A percentile compares a stretch with the other conserved stretches of the same genome.
Evolutionary conservation across 2,113 vertebrate genomes (phyloP).

Genomic region (Aplodontia rufa): DNA sequence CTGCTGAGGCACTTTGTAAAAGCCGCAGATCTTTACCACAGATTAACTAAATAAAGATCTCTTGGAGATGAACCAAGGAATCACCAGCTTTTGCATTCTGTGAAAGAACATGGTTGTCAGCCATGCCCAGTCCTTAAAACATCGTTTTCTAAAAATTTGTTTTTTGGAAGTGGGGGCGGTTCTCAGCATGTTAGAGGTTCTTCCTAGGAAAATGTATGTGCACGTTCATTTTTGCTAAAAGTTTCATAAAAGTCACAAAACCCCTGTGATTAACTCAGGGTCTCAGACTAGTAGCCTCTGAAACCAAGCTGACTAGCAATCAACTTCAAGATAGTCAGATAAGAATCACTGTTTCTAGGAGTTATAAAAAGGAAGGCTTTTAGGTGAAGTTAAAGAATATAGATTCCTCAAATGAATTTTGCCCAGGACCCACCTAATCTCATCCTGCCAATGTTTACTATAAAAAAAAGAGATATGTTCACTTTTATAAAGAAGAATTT

Average conservation of each 20-base stretch:
- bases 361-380: background rate
- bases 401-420: background rate
- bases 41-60: background rate
- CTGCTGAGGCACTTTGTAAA: background rate
- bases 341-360: background rate
- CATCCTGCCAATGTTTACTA: background rate
- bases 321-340: background rate
- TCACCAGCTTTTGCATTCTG: background rate
- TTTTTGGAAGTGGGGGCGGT: background rate
- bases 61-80: background rate
- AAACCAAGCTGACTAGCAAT: background rate
- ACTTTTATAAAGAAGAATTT: conserved; percentile 38
- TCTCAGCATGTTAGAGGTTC: background rate
- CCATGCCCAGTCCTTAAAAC: background rate
- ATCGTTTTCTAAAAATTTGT: background rate
- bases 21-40: background rate
- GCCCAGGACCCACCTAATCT: background rate
- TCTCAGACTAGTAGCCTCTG: background rate
- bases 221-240: background rate
- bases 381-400: background rate
- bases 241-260: background rate
- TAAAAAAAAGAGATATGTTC: background rate
- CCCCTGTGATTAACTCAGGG: background rate
- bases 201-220: background rate
- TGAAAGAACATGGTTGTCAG: background rate